Evolutionary conservation across 2,113 vertebrate species (phyloP).

Genomic region (Percopsis transmontana): DNA sequence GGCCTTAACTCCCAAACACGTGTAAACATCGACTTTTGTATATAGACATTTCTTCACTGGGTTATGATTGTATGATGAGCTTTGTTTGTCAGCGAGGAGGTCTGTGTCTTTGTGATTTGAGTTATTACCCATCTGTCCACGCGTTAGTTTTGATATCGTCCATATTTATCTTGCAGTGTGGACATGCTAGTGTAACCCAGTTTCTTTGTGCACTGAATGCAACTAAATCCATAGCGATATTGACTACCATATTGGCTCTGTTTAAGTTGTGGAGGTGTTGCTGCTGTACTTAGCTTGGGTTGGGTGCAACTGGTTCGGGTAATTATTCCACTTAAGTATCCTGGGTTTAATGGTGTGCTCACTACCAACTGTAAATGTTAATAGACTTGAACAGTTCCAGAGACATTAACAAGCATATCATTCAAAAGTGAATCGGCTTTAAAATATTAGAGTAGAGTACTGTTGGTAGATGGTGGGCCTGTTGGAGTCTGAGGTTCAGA

Average conservation of each 20-base stretch:
- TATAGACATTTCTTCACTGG: slow-evolving; percentile 59
- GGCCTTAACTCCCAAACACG: slow-evolving; percentile 70
- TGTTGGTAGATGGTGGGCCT: slow-evolving; percentile 18
- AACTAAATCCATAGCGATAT: slow-evolving; percentile 43
- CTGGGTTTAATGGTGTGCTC: neutral
- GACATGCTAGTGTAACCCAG: slow-evolving; percentile 28
- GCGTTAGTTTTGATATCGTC: slow-evolving; percentile 34
- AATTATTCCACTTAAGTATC: slow-evolving; percentile 22
- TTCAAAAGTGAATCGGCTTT: neutral
- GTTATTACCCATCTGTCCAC: slow-evolving; percentile 17
- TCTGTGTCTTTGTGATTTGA: slow-evolving; percentile 57
- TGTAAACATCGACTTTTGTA: slow-evolving; percentile 61
- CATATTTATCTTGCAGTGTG: slow-evolving; percentile 29
- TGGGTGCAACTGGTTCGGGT: slow-evolving; percentile 13
- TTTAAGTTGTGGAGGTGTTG: slow-evolving; percentile 40
- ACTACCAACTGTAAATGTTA: neutral
- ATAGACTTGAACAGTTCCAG: slow-evolving; percentile 5
- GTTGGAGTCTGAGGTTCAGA: slow-evolving; percentile 13
- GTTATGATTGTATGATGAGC: slow-evolving; percentile 57
- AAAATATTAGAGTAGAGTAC: slow-evolving; percentile 17
- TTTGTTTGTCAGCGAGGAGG: slow-evolving; percentile 58
- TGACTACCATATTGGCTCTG: slow-evolving; percentile 49
- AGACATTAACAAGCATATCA: slow-evolving; percentile 10
- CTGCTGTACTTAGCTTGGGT: slow-evolving; percentile 49
- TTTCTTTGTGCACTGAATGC: slow-evolving; percentile 25